Percentiles rank a stretch among this genome's conserved stretches.
Conservation (phyloP, 2,888 invertebrate genomes). For the Notodonta ziczac region DNA sequence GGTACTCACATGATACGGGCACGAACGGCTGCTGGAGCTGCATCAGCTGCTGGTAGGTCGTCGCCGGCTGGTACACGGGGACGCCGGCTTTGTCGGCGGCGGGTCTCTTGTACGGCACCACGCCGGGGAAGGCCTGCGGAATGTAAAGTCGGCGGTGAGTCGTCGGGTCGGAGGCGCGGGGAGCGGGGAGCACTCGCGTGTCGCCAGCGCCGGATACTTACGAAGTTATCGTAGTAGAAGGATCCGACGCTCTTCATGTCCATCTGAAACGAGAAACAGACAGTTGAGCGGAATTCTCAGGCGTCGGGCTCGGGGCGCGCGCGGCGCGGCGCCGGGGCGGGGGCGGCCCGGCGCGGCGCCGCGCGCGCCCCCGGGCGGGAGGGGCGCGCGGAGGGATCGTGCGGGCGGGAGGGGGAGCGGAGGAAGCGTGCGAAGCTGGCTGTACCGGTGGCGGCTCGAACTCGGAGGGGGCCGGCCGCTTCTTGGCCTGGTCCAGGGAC, state of each 20-base stretch:
- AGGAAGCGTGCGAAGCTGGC: conserved; percentile 88
- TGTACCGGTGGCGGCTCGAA: conserved; percentile 95
- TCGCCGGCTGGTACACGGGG: conserved; percentile 97
- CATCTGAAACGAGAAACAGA: conserved; percentile 91
- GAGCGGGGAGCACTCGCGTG: background rate
- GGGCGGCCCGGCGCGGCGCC: conserved; percentile 57
- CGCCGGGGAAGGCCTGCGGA: conserved; percentile 95
- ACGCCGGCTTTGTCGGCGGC: conserved; percentile 98
- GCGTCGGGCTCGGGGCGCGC: conserved; percentile 49
- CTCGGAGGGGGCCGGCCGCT: conserved; percentile 91
- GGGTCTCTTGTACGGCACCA: conserved; percentile 98
- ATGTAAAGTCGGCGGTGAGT: conserved; percentile 23
- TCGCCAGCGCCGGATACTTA: conserved; percentile 86
- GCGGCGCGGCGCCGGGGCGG: conserved; percentile 68
- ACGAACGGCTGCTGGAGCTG: conserved; percentile 98
- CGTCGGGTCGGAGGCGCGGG: background rate
- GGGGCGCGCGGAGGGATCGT: conserved; percentile 57
- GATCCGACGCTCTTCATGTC: conserved; percentile 98
- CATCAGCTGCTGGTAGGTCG: conserved; percentile 97
- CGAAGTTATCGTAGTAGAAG: conserved; percentile 98
- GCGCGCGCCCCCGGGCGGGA: conserved; percentile 55
- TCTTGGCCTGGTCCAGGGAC: conserved; percentile 94
- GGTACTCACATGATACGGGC: conserved; percentile 99
- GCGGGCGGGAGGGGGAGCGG: conserved; percentile 66
- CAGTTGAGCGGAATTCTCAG: conserved; percentile 64